phyloP scores from a whole-genome alignment of 2,888 invertebrate species.

The Sthenelais limicola region DNA sequence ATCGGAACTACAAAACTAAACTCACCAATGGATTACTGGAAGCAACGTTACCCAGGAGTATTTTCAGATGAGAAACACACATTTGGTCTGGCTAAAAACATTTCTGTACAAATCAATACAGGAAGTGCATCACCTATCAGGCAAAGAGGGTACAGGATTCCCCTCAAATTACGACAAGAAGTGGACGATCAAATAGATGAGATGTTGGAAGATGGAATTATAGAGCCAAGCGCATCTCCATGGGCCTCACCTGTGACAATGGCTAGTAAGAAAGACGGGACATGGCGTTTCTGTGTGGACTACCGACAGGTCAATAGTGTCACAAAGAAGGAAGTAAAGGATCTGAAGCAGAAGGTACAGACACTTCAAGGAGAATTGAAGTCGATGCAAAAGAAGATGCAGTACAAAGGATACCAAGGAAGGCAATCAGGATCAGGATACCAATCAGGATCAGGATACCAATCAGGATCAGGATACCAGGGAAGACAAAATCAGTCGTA shows the following conservation, averaged over 20 bases:
- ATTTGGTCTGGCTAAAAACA: neutral
- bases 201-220: constrained; percentile 5
- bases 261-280: neutral
- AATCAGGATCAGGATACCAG: no score
- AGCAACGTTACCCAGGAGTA: neutral
- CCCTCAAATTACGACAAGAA: neutral
- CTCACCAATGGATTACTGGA: neutral
- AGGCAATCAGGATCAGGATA: no score
- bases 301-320: constrained; percentile 41
- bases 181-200: neutral
- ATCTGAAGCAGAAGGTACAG: no score
- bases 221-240: neutral
- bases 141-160: neutral
- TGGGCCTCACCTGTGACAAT: neutral
- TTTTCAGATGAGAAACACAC: neutral
- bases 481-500: no score
- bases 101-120: neutral
- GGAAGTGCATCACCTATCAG: neutral
- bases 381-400: no score
- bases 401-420: no score
- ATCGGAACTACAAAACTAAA: no score
- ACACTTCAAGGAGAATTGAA: no score
- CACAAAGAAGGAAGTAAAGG: constrained; percentile 36
- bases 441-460: no score
- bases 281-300: constrained; percentile 46